Evolutionary conservation across 2,888 invertebrate species (phyloP), one percentile per base, ranked within the genome.

Genomic region (Tetheella fluctuosa): DNA sequence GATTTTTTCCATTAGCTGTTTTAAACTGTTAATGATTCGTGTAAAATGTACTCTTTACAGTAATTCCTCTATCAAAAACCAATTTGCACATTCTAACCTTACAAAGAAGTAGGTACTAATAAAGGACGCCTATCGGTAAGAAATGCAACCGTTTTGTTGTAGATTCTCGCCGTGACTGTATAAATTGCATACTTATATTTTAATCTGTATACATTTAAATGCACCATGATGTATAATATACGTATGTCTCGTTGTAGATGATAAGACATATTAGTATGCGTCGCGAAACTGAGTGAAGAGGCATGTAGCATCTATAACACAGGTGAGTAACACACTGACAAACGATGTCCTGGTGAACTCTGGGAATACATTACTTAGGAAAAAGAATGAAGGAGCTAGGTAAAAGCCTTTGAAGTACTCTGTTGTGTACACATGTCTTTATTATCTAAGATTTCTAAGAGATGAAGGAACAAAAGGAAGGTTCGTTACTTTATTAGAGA

Each of bases 291-390:
- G 73, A 84, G 80, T 79, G 79, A 80, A 74, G 80, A 84, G 79
- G 71, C 84, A 77, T 85, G 83, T 85, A 78, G 84, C 83, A 82
- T 86, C 76, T 78, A 78, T 73, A 79, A 81, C 62, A 58, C 75
- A 80, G 78, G 77, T 87, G 85, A 86, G 77, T 83, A 84, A 86
- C 77, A 68, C 65, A 71, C 73, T 76, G 76, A 82, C 80, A 81
- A 84, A 83, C 76, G 67, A 76, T 74, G 72, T 71, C 71, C 75
- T 65, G 61, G 68, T 67, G 74, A 73, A 74, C 72, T 71, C 68
- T 71, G 70, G 73, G 77, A 79, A 79, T 74, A 37, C 1, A 2
- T 5, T 42, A 48, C 48, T 48, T 8, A 20, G 20, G 48, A 48
- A 48, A 20, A 48, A 48, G 7, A 55, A 60, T 62, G 59, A 61